Evolutionary conservation across 2,888 invertebrate genomes (phyloP), one percentile per base, ranked within the genome.

Genomic region (Amphipyra berbera): DNA sequence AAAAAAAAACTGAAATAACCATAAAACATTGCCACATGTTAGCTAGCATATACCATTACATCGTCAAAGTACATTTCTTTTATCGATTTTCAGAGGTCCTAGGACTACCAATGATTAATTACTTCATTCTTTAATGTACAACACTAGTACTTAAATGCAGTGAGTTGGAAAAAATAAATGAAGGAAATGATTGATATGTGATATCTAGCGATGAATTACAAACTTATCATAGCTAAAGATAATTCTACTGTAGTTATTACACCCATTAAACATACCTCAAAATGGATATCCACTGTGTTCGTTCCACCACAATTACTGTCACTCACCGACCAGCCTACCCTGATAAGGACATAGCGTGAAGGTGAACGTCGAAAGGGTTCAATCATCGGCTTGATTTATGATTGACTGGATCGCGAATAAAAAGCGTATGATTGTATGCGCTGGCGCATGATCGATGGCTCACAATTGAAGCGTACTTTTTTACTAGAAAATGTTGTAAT

Each of bases 351-450:
- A 64, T 60, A 75, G 75, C 75, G 75, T 72, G 75, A 75, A 75
- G 70, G 45, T 57, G 37, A 53, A 50, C 74, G 61, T 73, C 47
- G 54, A 47, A 72, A 50, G 50, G 61, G 63, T 65, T 63, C 73
- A 74, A 73, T 71, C 64, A 68, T 73, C 61, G 63, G 67, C 71
- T 76, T 82, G 84, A 83, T 83, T 82, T 84, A 81, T 79, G 73
- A 77, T 68, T 71, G 72, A 74, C 72, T 71, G 61, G 47, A 66
- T 54, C 57, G 68, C 66, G 65, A 58, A 68, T 68, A 74, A 76
- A 76, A 73, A 61, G 68, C 68, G 56, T 48, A 62, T 73, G 72
- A 62, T 69, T 58, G 75, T 63, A 59, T 64, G 78, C 73, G 74
- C 60, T 13, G 35, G 64, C 73, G 73, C 76, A 74, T 65, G 79